These are phyloP conservation scores for Lepidurus packardi DNA, from an alignment of 1,140 invertebrate genomes.

Conservation along the genomic window DNA sequence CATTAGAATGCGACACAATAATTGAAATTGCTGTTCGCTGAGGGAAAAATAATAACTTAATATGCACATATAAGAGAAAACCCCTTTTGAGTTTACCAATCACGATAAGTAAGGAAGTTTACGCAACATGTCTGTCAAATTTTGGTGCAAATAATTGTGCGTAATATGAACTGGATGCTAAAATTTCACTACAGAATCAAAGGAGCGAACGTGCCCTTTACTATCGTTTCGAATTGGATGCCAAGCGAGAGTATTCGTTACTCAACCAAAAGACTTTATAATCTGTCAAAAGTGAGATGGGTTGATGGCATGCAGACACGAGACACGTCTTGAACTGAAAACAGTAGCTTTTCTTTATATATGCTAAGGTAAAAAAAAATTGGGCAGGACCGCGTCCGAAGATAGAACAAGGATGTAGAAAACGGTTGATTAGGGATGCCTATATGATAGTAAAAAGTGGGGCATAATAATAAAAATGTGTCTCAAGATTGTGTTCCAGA, in stretches of 20 bases:
- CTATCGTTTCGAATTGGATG: background rate
- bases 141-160: no score
- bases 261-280: background rate
- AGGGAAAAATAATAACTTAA: no score
- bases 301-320: background rate
- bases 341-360: background rate
- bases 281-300: background rate
- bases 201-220: background rate
- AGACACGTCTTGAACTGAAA: background rate
- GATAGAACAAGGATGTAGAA: background rate
- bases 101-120: no score
- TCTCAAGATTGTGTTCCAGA: background rate
- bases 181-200: background rate
- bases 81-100: no score
- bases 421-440: constrained; percentile 8
- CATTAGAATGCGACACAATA: no score
- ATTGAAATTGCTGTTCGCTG: no score
- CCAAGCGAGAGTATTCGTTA: background rate
- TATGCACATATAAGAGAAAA: no score
- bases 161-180: no score
- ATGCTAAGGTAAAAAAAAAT: background rate
- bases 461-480: constrained; percentile 20
- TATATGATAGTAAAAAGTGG: background rate
- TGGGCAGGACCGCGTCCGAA: background rate
- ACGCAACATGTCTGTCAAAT: no score